Base-by-base conservation (phyloP, 2,888 invertebrate genomes). In the Spodoptera littoralis region DNA sequence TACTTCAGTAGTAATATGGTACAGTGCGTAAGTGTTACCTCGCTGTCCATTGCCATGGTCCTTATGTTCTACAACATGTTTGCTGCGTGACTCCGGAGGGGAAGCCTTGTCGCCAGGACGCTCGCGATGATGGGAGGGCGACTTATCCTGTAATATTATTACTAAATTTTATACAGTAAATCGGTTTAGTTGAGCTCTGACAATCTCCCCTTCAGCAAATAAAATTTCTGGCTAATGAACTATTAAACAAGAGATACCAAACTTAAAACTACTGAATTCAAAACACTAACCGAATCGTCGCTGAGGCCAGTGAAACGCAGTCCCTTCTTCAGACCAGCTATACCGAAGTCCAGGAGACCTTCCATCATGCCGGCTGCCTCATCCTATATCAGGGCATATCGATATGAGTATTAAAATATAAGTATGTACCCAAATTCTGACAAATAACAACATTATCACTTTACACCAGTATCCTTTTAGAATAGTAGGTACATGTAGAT, bases 281-380 rank as follows among this genome's bases (percentile, higher is more conserved):
- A 36, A 36, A 53, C 30, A 60, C 65, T 60, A 45, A 92, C 92
- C 86, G 89, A 84, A 51, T 92, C 95, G 56, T 96, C 96, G 69
- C 96, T 95, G 12, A 96, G 91, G 0, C 96, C 96, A 0, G 96
- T 96, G 49, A 96, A 91, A 0, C 96, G 90, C 0, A 95, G 87
- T 0, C 96, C 96, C 76, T 96, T 96, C 82, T 95, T 94, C 12
- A 96, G 79, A 0, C 96, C 96, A 0, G 96, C 96, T 69, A 96
- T 95, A 18, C 96, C 96, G 70, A 96, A 95, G 84, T 96, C 96
- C 36, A 96, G 84, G 0, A 96, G 90, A 0, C 96, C 96, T 81
- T 96, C 96, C 89, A 96, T 96, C 91, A 96, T 95, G 0, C 96
- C 96, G 0, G 96, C 96, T 0, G 96, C 96, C 83, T 96, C 96